Percentiles rank a stretch among this genome's conserved stretches.
These are phyloP conservation scores for Narcine bancroftii DNA, from an alignment of 2,113 vertebrate species.

Conservation along the genomic window DNA sequence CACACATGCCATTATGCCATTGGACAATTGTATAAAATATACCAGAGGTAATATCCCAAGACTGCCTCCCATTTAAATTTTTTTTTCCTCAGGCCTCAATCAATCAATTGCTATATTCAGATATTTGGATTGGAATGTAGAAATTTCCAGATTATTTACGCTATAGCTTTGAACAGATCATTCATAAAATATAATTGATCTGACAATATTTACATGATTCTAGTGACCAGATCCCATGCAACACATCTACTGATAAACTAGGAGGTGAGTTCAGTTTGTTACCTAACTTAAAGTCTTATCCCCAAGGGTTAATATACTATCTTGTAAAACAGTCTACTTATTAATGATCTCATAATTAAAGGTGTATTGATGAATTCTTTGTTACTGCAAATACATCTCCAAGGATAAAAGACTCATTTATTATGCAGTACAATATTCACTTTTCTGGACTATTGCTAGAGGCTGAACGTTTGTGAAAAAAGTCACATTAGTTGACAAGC, in stretches of 20 bases:
- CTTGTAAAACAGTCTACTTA: background rate
- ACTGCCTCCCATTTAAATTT: background rate
- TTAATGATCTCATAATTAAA: background rate
- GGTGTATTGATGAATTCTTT: no score
- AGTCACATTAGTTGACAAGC: no score
- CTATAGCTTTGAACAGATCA: background rate
- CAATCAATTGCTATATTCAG: background rate
- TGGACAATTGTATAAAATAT: no score
- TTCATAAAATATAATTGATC: background rate
- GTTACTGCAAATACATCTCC: no score
- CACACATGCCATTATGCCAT: no score
- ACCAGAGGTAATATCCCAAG: no score
- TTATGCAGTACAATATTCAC: no score
- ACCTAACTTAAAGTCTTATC: background rate
- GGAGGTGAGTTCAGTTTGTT: background rate
- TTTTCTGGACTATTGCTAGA: no score
- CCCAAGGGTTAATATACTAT: background rate
- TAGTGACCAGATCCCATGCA: background rate
- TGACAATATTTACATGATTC: background rate
- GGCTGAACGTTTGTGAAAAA: no score
- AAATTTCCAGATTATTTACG: background rate
- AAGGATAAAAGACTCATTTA: no score
- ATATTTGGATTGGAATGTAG: background rate
- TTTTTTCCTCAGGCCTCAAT: background rate
- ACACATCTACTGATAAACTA: background rate